Evolutionary conservation across 2,113 vertebrate species (phyloP).

Genomic region (Pholis gunnellus): DNA sequence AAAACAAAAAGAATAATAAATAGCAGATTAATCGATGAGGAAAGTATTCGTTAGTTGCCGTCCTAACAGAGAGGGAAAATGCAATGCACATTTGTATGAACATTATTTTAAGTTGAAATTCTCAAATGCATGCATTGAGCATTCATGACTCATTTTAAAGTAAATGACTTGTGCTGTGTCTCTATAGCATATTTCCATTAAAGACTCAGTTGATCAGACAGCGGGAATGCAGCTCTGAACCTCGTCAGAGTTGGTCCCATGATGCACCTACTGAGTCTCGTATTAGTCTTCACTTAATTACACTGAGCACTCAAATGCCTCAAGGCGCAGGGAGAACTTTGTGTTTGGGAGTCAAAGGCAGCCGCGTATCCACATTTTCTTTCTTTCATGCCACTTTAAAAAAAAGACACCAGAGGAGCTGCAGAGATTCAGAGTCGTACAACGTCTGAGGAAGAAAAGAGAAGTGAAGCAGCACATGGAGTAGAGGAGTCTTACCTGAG

Average conservation of each 20-base stretch:
- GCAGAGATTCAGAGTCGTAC: not conserved
- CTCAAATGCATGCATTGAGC: too few relatives aligned
- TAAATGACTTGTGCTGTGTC: not conserved
- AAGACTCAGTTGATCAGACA: not conserved
- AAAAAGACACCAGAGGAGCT: not conserved
- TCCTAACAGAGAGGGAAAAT: not conserved
- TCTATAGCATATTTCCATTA: not conserved
- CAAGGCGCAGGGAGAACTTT: not conserved
- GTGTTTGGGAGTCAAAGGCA: not conserved
- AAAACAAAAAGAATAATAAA: not conserved
- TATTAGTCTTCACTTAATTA: not conserved
- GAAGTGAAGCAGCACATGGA: not conserved
- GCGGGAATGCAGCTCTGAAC: not conserved
- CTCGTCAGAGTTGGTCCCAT: constrained; percentile 7
- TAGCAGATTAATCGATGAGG: not conserved
- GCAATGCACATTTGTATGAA: too few relatives aligned
- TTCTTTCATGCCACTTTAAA: not conserved
- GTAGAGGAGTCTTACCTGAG: constrained; percentile 70
- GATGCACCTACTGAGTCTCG: constrained; percentile 8
- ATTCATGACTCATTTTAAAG: not conserved
- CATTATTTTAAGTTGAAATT: not conserved
- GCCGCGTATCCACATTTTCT: not conserved
- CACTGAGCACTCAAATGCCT: not conserved
- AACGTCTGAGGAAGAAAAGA: not conserved
- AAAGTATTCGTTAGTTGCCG: not conserved